Evolutionary conservation across 2,888 invertebrate species (phyloP).

Genomic region (Thymelicus acteon): DNA sequence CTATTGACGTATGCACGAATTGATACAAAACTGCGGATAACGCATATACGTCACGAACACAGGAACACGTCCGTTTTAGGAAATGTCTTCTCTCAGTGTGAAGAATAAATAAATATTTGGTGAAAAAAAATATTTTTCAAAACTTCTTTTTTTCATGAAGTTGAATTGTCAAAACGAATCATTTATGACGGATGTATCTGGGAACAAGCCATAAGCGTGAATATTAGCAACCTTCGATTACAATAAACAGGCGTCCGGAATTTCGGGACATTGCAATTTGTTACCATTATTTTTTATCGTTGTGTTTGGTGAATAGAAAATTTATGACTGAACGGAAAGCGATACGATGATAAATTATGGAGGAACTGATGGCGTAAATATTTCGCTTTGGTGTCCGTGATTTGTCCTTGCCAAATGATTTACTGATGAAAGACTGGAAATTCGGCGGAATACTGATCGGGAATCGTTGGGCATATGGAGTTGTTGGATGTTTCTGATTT

Average conservation of each 20-base stretch:
- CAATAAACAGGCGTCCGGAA: constrained; percentile 5
- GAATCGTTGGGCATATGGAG: too few species aligned
- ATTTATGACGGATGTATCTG: too few species aligned
- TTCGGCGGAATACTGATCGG: not conserved
- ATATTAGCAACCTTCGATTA: constrained; percentile 20
- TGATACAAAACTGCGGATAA: too few species aligned
- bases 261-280: constrained; percentile 29
- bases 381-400: constrained; percentile 29
- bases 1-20: too few species aligned
- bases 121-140: too few species aligned
- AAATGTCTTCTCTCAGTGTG: too few species aligned
- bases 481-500: too few species aligned
- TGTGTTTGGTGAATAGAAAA: constrained; percentile 28
- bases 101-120: too few species aligned
- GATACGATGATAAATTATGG: constrained; percentile 33
- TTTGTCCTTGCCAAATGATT: constrained; percentile 22
- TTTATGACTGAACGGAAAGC: constrained; percentile 28
- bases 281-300: constrained; percentile 31
- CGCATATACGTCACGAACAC: too few species aligned
- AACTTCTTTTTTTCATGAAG: too few species aligned
- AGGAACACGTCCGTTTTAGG: too few species aligned
- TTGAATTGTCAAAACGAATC: too few species aligned
- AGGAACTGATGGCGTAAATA: constrained; percentile 24
- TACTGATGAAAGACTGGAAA: not conserved
- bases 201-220: not conserved